Evolutionary conservation across 2,797 vertebrate genomes (phyloP), one percentile per base, ranked within the genome.

Genomic region (Trachops cirrhosus): DNA sequence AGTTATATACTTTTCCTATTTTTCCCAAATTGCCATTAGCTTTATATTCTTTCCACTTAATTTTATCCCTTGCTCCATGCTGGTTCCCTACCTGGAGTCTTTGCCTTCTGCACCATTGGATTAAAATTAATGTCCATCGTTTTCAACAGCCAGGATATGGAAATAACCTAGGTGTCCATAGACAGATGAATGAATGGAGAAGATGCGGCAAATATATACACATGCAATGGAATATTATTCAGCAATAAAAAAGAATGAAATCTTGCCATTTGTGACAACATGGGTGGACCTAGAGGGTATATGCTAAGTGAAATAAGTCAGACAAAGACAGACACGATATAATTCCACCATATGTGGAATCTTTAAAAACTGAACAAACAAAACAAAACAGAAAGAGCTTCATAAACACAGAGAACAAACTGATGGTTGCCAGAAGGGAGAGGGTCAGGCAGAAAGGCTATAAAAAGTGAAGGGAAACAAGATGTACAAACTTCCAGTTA

Each of bases 221-320:
- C 16, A 41, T 0, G 39, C 16, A 32, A 44, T 32, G 26, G 11
- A 83, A 64, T 83, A 67, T 83, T 83, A 48, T 67, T 84, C 62
- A 84, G 22, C 44, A 67, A 37, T 50, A 34, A 34, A 84, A 37
- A 84, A 84, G 41, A 67, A 84, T 68, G 5, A 84, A 67, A 50
- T 10, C 32, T 24, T 83, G 12, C 21, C 32, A 50, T 84, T 67
- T 26, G 8, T 6, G 5, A 68, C 21, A 84, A 67, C 62, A 26
- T 48, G 9, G 59, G 48, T 48, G 21, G 9, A 26, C 5, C 44
- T 67, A 34, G 3, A 84, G 22, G 32, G 14, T 50, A 18, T 37
- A 68, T 68, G 62, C 62, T 68, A 50, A 84, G 9, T 67, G 32
- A 84, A 48, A 84, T 34, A 44, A 34, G 14, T 67, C 22, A 37